phyloP scores from a whole-genome alignment of 1,140 invertebrate genomes.

The Euglossa dilemma region DNA sequence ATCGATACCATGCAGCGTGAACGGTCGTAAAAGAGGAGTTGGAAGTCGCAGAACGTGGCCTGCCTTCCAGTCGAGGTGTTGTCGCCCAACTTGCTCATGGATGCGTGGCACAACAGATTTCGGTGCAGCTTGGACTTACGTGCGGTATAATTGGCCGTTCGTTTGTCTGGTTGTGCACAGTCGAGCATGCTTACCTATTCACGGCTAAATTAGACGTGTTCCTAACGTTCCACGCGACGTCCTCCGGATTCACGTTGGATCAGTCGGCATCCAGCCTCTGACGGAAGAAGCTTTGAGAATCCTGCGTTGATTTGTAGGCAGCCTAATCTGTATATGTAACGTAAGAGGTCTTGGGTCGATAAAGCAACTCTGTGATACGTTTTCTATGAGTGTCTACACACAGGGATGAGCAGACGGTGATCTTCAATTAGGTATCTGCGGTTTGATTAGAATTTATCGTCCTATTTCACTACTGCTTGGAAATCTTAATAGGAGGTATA shows the following conservation, averaged over 20 bases:
- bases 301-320: too few species aligned
- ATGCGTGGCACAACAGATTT: conserved; percentile 56
- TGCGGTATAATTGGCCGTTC: conserved; percentile 52
- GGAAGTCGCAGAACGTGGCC: conserved; percentile 51
- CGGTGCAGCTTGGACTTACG: conserved; percentile 63
- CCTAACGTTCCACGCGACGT: background rate
- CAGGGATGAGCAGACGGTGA: too few species aligned
- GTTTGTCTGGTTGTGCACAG: background rate
- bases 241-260: background rate
- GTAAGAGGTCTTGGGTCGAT: too few species aligned
- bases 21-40: conserved; percentile 55
- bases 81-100: conserved; percentile 44
- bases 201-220: conserved; percentile 28
- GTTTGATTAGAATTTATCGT: too few species aligned
- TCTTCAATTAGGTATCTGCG: too few species aligned
- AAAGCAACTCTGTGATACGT: too few species aligned
- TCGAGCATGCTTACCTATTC: background rate
- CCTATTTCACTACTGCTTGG: too few species aligned
- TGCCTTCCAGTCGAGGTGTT: conserved; percentile 32
- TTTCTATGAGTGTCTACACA: too few species aligned
- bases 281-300: too few species aligned
- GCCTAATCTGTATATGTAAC: too few species aligned
- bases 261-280: background rate
- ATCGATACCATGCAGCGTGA: conserved; percentile 22
- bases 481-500: too few species aligned